Evolutionary conservation across 1,140 invertebrate genomes (phyloP).

Genomic region (Acarapis woodi): DNA sequence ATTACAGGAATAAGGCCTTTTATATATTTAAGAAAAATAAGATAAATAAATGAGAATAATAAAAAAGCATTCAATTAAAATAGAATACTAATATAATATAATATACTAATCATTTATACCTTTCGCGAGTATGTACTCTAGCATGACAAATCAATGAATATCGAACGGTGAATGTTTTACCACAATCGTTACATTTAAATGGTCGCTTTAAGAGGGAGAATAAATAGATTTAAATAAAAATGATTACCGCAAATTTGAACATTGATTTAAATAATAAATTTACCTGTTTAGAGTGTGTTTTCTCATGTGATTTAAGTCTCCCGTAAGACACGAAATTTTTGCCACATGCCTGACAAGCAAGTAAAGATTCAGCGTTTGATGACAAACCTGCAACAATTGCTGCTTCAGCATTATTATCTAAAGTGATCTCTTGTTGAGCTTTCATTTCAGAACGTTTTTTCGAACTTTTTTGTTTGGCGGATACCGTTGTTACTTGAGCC

Average conservation of each 20-base stretch:
- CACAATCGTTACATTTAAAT: conserved; percentile 10
- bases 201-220: too few relatives aligned
- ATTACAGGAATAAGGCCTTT: conserved; percentile 5
- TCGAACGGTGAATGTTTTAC: conserved; percentile 10
- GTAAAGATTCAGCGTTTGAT: background rate
- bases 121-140: conserved; percentile 9
- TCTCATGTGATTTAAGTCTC: conserved; percentile 9
- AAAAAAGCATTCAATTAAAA: background rate
- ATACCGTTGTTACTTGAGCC: too few relatives aligned
- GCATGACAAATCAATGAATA: conserved; percentile 11
- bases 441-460: too few relatives aligned
- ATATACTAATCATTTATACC: background rate
- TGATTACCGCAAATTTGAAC: too few relatives aligned
- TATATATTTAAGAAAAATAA: background rate
- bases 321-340: conserved; percentile 10
- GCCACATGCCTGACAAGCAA: conserved; percentile 9
- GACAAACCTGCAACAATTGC: too few relatives aligned
- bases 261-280: too few relatives aligned
- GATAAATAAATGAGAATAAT: background rate
- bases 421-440: too few relatives aligned
- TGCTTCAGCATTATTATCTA: too few relatives aligned
- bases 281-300: conserved; percentile 11
- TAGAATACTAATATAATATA: background rate
- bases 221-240: too few relatives aligned
- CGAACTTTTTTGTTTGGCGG: too few relatives aligned